Percentiles rank a stretch among this genome's conserved stretches.
phyloP scores from a whole-genome alignment of 2,113 vertebrate species.

The Oreotragus oreotragus region DNA sequence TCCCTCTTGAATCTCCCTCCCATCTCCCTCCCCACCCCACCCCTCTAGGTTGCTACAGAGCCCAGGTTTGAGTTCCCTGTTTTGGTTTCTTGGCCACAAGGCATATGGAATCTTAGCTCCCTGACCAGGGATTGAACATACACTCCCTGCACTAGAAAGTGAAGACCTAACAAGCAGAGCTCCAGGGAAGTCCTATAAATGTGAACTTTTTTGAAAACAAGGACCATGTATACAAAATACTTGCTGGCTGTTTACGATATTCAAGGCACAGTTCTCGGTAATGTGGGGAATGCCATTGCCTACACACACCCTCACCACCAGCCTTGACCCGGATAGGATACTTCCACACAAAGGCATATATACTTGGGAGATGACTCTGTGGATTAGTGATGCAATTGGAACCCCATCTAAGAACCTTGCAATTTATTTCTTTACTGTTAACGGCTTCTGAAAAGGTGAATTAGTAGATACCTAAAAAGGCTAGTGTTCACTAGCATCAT shows the following conservation, averaged over 20 bases:
- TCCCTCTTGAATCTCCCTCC: neutral
- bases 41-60: neutral
- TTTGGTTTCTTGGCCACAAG: neutral
- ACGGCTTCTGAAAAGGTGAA: neutral
- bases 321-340: neutral
- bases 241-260: neutral
- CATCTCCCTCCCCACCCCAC: neutral
- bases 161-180: neutral
- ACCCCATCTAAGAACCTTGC: neutral
- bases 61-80: neutral
- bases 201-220: neutral
- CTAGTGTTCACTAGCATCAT: neutral
- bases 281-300: neutral
- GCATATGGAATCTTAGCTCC: neutral
- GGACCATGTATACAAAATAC: neutral
- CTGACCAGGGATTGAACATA: neutral
- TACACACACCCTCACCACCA: neutral
- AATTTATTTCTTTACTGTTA: neutral
- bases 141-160: neutral
- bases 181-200: neutral
- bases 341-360: neutral
- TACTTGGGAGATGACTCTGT: neutral
- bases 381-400: neutral
- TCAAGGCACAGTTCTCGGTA: neutral
- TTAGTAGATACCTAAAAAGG: neutral